Evolutionary conservation across 2,797 vertebrate genomes (phyloP).

Genomic region (Potorous gilbertii): DNA sequence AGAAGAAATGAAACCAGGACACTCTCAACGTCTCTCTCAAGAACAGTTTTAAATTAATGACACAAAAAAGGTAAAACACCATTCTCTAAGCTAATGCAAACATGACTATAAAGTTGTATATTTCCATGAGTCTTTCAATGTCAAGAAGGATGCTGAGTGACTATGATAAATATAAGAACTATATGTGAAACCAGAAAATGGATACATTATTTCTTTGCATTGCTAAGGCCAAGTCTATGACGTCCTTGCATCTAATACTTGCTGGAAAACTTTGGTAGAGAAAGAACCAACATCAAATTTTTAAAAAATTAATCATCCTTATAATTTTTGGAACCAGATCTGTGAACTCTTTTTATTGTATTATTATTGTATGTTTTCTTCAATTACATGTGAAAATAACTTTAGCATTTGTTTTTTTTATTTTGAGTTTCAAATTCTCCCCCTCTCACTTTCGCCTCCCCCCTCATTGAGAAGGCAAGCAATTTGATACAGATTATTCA

Average conservation of each 20-base stretch:
- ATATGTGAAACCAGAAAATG: neutral
- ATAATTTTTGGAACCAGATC: neutral
- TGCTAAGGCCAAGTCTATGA: neutral
- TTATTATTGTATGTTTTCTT: neutral
- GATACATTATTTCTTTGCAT: neutral
- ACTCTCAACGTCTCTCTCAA: no score
- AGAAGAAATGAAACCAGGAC: no score
- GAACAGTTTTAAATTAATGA: neutral
- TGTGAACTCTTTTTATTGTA: neutral
- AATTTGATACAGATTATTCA: neutral
- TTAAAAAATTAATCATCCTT: neutral
- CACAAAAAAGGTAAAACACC: neutral
- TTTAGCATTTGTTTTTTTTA: neutral
- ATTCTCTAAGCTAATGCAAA: neutral
- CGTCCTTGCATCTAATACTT: neutral
- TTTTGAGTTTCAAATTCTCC: neutral
- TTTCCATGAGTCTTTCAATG: neutral
- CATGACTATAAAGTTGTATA: neutral
- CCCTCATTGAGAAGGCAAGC: neutral
- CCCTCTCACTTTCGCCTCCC: neutral
- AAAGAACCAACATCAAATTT: neutral
- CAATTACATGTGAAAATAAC: neutral
- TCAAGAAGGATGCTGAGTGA: neutral
- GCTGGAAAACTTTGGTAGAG: neutral
- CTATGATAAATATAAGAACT: neutral